Evolutionary conservation across 2,113 vertebrate species (phyloP), one percentile per base, ranked within the genome.

Genomic region (Chloropsis hardwickii): DNA sequence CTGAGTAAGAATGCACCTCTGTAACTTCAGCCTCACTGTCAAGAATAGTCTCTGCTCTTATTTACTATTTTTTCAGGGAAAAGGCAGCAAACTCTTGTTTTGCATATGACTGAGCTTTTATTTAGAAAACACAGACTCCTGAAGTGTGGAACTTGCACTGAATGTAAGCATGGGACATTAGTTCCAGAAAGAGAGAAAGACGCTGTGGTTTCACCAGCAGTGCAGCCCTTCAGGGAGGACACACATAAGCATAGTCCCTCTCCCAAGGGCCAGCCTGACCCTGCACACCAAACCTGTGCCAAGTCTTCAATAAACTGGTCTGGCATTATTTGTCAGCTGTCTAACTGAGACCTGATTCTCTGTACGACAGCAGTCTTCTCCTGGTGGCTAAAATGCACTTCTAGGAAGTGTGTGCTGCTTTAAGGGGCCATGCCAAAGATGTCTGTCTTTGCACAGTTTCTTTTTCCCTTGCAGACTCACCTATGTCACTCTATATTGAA

Each of bases 81-180:
- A 77, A 67, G 21, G 44, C 16, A 70, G 31, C 2, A 8, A 91
- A 66, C 24, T 45, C 66, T 31, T 50, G 15, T 66, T 91, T 50
- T 13, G 31, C 19, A 10, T 70, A 53, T 24, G 53, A 42, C 73
- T 71, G 61, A 23, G 12, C 23, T 81, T 86, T 74, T 48, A 48
- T 4, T 60, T 48, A 62, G 39, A 73, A 89, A 81, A 70, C 25
- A 71, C 11, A 58, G 56, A 27, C 44, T 77, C 35, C 28, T 50
- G 28, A 78, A 66, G 9, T 3, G 4, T 50, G 44, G 12, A 12
- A 31, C 60, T 90, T 79, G 69, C 50, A 56, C 10, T 56, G 58
- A 35, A 65, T 11, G 16, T 1, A 4, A 44, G 35, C 9, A 61
- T 0, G 1, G 22, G 21, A 18, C 28, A 37, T 19, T 24, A 40